A percentile compares a stretch with the other conserved stretches of the same genome.
These are phyloP conservation scores for Patella ulyssiponensis DNA, from an alignment of 2,888 invertebrate genomes.

Conservation along the genomic window DNA sequence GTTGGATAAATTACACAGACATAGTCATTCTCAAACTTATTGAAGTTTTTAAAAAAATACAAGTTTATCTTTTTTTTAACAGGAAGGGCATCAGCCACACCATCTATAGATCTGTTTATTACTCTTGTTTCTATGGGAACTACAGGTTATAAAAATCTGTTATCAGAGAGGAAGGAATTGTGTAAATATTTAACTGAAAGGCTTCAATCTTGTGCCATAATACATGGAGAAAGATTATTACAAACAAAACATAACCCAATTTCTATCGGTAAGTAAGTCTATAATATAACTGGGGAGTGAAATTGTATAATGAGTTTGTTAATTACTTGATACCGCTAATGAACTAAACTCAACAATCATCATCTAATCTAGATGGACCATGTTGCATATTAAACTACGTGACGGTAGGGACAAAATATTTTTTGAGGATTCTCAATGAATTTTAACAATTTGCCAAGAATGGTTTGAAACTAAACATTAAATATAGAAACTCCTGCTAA, in stretches of 20 bases:
- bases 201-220: constrained; percentile 76
- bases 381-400: too few species aligned
- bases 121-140: constrained; percentile 82
- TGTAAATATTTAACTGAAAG: constrained; percentile 78
- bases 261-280: constrained; percentile 77
- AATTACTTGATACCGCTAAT: too few species aligned
- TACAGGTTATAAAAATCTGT: constrained; percentile 77
- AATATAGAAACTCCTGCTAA: too few species aligned
- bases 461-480: too few species aligned
- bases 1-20: background rate
- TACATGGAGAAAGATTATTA: constrained; percentile 77
- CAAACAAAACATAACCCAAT: constrained; percentile 80
- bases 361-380: too few species aligned
- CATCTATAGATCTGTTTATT: constrained; percentile 83
- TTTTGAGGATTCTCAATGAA: too few species aligned
- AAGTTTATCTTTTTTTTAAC: constrained; percentile 38
- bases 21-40: background rate
- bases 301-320: too few species aligned
- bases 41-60: too few species aligned
- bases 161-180: constrained; percentile 77
- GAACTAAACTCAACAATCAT: too few species aligned
- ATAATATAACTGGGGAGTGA: too few species aligned
- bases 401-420: too few species aligned
- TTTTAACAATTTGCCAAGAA: too few species aligned
- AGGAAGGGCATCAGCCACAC: constrained; percentile 82